Percentiles rank a stretch among this genome's conserved stretches.
Conservation (phyloP, 2,113 vertebrate species). For the Carassius gibelio region DNA sequence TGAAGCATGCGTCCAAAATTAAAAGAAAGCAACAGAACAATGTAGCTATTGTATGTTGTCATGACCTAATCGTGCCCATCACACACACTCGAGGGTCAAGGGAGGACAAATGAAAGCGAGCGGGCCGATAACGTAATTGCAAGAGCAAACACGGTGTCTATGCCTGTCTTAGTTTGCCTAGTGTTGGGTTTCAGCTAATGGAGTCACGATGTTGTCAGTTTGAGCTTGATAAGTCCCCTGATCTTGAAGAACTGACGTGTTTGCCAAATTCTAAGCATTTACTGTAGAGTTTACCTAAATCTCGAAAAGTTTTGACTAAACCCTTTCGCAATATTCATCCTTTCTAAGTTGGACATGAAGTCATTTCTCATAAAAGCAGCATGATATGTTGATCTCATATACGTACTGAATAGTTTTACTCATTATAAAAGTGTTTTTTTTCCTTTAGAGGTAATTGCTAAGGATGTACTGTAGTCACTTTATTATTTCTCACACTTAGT, state of each 20-base stretch:
- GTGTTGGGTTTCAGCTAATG: constrained; percentile 52
- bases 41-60: not conserved
- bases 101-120: constrained; percentile 44
- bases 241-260: not conserved
- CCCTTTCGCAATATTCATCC: not conserved
- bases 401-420: not conserved
- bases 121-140: constrained; percentile 40
- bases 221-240: constrained; percentile 16
- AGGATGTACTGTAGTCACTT: too few relatives aligned
- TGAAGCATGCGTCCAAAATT: not conserved
- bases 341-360: not conserved
- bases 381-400: not conserved
- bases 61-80: not conserved
- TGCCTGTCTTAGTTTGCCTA: constrained; percentile 35
- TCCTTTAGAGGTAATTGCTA: not conserved
- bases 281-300: not conserved
- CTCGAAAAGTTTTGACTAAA: constrained; percentile 6
- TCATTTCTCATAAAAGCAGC: constrained; percentile 4
- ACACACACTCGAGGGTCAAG: constrained; percentile 45
- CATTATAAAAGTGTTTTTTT: not conserved
- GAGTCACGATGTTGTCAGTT: constrained; percentile 31
- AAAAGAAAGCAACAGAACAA: constrained; percentile 3
- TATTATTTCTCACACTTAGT: too few relatives aligned
- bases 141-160: constrained; percentile 47
- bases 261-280: not conserved